A percentile compares a stretch with the other conserved stretches of the same genome.
Conservation (phyloP, 1,140 invertebrate genomes). For the Centruroides sculpturatus region DNA sequence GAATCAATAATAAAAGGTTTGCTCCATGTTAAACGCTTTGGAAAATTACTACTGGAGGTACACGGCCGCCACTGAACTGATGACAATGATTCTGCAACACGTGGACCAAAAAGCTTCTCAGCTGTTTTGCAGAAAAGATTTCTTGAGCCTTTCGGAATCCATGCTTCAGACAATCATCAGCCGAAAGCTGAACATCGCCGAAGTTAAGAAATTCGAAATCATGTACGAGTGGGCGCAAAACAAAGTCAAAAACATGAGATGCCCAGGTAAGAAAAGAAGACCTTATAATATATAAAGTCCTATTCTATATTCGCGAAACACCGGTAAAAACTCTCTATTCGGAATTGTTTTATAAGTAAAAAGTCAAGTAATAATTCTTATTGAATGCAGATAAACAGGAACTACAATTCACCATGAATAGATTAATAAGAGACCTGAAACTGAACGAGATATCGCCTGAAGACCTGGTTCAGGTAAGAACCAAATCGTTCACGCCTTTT, state of each 20-base stretch:
- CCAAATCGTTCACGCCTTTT: too few relatives aligned
- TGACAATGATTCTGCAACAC: conserved; percentile 84
- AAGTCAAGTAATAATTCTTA: too few relatives aligned
- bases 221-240: conserved; percentile 78
- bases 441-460: conserved; percentile 80
- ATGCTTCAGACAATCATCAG: conserved; percentile 92
- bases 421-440: conserved; percentile 73
- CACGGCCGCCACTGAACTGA: conserved; percentile 76
- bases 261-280: too few relatives aligned
- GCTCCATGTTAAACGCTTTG: conserved; percentile 74
- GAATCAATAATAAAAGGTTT: conserved; percentile 44
- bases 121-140: conserved; percentile 65
- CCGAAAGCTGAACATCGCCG: conserved; percentile 61
- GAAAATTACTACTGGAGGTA: conserved; percentile 93
- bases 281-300: too few relatives aligned
- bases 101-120: conserved; percentile 67
- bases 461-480: conserved; percentile 66
- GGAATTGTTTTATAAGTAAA: too few relatives aligned
- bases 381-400: conserved; percentile 5
- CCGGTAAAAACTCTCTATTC: too few relatives aligned
- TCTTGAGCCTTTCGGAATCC: conserved; percentile 72
- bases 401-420: conserved; percentile 17
- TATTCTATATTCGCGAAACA: too few relatives aligned
- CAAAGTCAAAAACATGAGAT: conserved; percentile 34
- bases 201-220: conserved; percentile 83